Evolutionary conservation across 2,797 vertebrate species (phyloP), one percentile per base, ranked within the genome.

Genomic region (Caiman crocodilus): DNA sequence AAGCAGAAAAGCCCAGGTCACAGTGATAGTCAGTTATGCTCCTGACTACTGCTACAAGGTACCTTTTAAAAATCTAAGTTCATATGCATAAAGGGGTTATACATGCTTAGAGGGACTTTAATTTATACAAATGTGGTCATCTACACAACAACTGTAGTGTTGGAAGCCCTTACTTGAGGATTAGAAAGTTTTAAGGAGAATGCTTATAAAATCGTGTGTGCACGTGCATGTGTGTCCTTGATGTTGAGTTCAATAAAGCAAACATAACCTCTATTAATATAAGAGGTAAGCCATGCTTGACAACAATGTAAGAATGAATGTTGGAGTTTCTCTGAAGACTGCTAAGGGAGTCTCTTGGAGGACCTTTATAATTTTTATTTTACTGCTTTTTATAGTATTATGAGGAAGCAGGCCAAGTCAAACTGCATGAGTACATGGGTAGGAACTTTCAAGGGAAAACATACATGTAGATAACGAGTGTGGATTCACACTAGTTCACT

Each of bases 341-440:
- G 5, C n/a, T 78, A 82, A 50, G 25, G 78, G 35, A 14, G 17
- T 9, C 2, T 5, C 21, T 86, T 57, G 61, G 42, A 69, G 26
- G 1, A 5, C 17, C 64, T 90, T 69, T 85, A 18, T 65, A 30
- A 67, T 7, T 20, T 69, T 10, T 18, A 14, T 15, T 69, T 82
- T 79, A 64, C 4, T 15, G 0, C 11, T n/a, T 76, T 55, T 26
- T 55, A 77, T 7, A 30, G 2, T 21, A 23, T 2, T 1, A 59
- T 77, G 6, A 15, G 7, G 17, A 16, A 18, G 14, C 63, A 69
- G 26, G 8, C 1, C 55, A 79, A 91, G 17, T 15, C 35, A 81
- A 63, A 35, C 13, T 76, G n/a, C 14, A 5, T 7, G 10, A 84
- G 11, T 65, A 5, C 11, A 84, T 57, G 18, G 85, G 71, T 0